These are phyloP conservation scores for Dicaeum eximium DNA, from an alignment of 2,113 vertebrate species.

Conservation along the genomic window DNA sequence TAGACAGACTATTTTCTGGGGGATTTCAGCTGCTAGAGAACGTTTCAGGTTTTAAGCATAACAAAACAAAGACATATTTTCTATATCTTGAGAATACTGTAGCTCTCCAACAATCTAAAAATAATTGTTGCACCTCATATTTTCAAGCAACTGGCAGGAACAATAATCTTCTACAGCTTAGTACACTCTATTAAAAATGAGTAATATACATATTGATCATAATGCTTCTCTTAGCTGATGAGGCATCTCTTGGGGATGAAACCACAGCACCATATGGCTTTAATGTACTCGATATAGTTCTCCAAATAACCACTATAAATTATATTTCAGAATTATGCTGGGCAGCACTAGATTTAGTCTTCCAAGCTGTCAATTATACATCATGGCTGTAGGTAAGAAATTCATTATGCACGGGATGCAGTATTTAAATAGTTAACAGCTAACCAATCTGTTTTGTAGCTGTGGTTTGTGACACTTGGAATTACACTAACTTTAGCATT, in stretches of 20 bases:
- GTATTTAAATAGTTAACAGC: conserved; percentile 7
- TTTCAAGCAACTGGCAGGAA: conserved; percentile 46
- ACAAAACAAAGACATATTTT: conserved; percentile 37
- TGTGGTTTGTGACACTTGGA: conserved; percentile 24
- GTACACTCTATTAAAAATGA: conserved; percentile 44
- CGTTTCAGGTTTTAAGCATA: conserved; percentile 23
- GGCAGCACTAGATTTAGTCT: conserved; percentile 17
- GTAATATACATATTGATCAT: conserved; percentile 54
- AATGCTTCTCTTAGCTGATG: conserved; percentile 52
- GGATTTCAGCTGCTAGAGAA: conserved; percentile 6
- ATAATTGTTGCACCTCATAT: conserved; percentile 57
- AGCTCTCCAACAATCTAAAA: conserved; percentile 46
- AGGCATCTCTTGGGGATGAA: conserved; percentile 57
- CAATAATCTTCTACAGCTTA: conserved; percentile 61
- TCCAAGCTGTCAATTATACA: conserved; percentile 29
- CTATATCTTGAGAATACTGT: conserved; percentile 42
- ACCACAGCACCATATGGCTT: conserved; percentile 52
- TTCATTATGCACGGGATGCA: neutral
- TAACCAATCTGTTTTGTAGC: neutral
- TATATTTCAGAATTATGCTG: conserved; percentile 45
- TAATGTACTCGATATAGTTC: conserved; percentile 50
- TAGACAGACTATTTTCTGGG: neutral
- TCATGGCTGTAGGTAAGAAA: conserved; percentile 29
- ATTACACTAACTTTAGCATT: neutral
- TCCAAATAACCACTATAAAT: conserved; percentile 61